Evolutionary conservation across 92 coral and sea anemone species (phyloP).

Genomic region (Diadumene lineata): DNA sequence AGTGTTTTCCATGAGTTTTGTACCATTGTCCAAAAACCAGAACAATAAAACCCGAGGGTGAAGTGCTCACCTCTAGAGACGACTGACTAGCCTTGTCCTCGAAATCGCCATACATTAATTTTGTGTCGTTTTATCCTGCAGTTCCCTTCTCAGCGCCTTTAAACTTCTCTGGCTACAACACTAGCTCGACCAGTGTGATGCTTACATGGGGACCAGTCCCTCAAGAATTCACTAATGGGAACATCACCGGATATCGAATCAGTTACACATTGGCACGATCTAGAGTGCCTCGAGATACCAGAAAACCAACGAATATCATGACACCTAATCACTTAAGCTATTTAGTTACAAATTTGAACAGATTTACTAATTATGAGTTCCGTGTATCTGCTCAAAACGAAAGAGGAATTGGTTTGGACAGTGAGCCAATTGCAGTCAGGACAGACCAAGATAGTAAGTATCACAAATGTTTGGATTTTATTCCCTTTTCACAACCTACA

Average conservation of each 20-base stretch:
- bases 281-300: background rate
- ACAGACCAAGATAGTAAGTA: slow-evolving; percentile 89
- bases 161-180: slow-evolving; percentile 55
- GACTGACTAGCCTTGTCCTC: too few species aligned
- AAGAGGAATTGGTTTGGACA: slow-evolving; percentile 87
- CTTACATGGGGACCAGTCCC: slow-evolving; percentile 70
- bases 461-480: background rate
- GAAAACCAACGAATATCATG: background rate
- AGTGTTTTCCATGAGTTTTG: too few species aligned
- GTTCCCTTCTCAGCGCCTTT: slow-evolving; percentile 71
- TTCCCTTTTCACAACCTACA: background rate
- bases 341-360: slow-evolving; percentile 50
- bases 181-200: slow-evolving; percentile 63
- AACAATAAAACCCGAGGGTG: too few species aligned
- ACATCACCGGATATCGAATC: slow-evolving; percentile 59
- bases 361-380: slow-evolving; percentile 65
- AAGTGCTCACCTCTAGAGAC: too few species aligned
- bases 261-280: slow-evolving; percentile 23
- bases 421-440: slow-evolving; percentile 49
- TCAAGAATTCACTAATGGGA: slow-evolving; percentile 55
- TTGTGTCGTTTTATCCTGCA: too few species aligned
- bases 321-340: slow-evolving; percentile 7
- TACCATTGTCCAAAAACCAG: too few species aligned
- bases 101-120: too few species aligned
- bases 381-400: slow-evolving; percentile 72